A percentile compares a stretch with the other conserved stretches of the same genome.
Evolutionary conservation across 2,113 vertebrate genomes (phyloP).

Genomic region (Macquaria ambigua): DNA sequence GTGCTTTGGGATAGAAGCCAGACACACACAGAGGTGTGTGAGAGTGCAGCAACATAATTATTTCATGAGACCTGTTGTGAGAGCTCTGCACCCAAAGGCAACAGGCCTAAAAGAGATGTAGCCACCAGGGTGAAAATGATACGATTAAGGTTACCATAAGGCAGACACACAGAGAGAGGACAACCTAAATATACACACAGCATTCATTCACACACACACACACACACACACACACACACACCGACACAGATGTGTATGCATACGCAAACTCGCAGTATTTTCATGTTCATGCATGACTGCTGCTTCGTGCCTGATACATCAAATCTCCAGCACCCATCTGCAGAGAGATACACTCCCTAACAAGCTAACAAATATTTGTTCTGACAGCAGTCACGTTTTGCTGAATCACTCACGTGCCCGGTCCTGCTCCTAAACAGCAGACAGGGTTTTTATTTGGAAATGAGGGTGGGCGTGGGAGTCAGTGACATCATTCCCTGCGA

Average conservation of each 20-base stretch:
- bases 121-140: conserved; percentile 54
- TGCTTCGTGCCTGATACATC: conserved; percentile 28
- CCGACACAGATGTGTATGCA: neutral
- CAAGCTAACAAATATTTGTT: conserved; percentile 47
- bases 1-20: conserved; percentile 57
- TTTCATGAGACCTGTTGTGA: conserved; percentile 77
- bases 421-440: conserved; percentile 37
- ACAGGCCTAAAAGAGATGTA: conserved; percentile 30
- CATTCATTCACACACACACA: neutral
- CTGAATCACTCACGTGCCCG: conserved; percentile 68
- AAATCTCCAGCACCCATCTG: conserved; percentile 45
- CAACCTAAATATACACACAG: conserved; percentile 50
- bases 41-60: conserved; percentile 73
- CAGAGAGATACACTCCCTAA: conserved; percentile 1
- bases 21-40: conserved; percentile 61
- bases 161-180: conserved; percentile 10
- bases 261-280: conserved; percentile 16
- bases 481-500: conserved; percentile 52
- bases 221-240: conserved; percentile 1
- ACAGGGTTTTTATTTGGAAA: conserved; percentile 45
- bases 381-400: conserved; percentile 77
- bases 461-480: conserved; percentile 21
- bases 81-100: conserved; percentile 48
- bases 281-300: conserved; percentile 1
- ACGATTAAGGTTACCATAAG: conserved; percentile 53